Evolutionary conservation across 1,140 invertebrate species (phyloP), one percentile per base, ranked within the genome.

Genomic region (Harlomillsia oculata): DNA sequence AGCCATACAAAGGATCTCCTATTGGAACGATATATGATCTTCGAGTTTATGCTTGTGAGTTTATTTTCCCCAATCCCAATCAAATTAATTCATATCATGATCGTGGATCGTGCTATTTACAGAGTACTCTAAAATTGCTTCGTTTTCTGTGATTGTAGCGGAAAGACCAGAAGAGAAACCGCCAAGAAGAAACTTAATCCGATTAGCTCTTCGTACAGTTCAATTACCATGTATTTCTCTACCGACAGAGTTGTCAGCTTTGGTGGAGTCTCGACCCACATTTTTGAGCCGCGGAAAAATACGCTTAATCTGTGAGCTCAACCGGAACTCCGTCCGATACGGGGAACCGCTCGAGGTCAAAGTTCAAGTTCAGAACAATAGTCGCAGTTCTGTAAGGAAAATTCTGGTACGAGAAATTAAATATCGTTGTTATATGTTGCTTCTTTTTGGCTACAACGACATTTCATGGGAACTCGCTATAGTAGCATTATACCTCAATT

Each of bases 381-480:
- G 90, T 66, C 89, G 84, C 68, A 96, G 94, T 74, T 93, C 88
- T 56, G 87, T 98, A 6, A 84, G 90, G 67, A 85, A 91, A 74
- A 85, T 99, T 58, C 89, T 82, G 78, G 83, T 85, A 79, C 77
- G 76, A 75, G 23, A 37, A 1, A 45, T 45, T 11, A 25, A 28
- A 13, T 34, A 43, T 20, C 53, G n/a, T 34, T 34, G n/a, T 34
- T 34, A n/a, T 34, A 34, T 41, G 18, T 41, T 20, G 32, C 23
- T 9, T 41, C 18, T 41, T 41, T 41, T 20, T 41, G 39, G 9
- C 16, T 41, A 9, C 39, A 41, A 9, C 11, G 9, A 16, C 23
- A 16, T 41, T 16, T 16, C 16, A 16, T 9, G 18, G 11, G 6
- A 16, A n/a, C 6, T 18, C 9, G 5, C 26, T n/a, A 46, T n/a